These are phyloP conservation scores for Anarrhichthys ocellatus DNA, from an alignment of 2,113 vertebrate species.

Conservation along the genomic window DNA sequence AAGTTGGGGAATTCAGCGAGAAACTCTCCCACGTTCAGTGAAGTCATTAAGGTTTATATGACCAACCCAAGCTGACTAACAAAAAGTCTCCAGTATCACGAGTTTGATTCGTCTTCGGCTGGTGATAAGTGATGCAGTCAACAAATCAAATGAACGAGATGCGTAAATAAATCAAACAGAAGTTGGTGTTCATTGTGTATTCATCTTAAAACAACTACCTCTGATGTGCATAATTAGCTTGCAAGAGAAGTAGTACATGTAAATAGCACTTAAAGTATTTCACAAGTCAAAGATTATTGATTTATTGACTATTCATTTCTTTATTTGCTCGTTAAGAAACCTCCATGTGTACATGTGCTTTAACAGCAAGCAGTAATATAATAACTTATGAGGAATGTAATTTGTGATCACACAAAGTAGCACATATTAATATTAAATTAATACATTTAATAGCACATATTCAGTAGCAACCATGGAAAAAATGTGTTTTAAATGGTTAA, in stretches of 20 bases:
- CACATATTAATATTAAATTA: too few relatives aligned
- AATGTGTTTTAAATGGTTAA: background rate
- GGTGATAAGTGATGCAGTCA: constrained; percentile 21
- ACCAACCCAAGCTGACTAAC: constrained; percentile 46
- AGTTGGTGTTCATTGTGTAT: constrained; percentile 4
- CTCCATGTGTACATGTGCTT: background rate
- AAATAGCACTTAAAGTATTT: constrained; percentile 2
- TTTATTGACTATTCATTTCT: background rate
- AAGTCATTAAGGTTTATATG: constrained; percentile 55
- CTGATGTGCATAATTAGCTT: background rate
- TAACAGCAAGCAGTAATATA: constrained; percentile 1
- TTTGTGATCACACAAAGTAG: constrained; percentile 11
- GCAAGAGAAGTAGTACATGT: background rate
- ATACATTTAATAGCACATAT: constrained; percentile 7
- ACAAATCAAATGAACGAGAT: constrained; percentile 23
- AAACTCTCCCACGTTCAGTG: constrained; percentile 61
- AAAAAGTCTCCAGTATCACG: constrained; percentile 20
- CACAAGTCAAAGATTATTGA: background rate
- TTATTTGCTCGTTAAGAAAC: background rate
- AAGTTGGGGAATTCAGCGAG: constrained; percentile 64
- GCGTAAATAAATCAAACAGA: constrained; percentile 9
- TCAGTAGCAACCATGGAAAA: background rate
- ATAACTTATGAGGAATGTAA: constrained; percentile 8
- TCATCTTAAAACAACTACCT: background rate
- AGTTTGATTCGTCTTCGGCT: constrained; percentile 16